Evolutionary conservation across 2,113 vertebrate genomes (phyloP), one percentile per base, ranked within the genome.

Genomic region (Euleptes europaea): DNA sequence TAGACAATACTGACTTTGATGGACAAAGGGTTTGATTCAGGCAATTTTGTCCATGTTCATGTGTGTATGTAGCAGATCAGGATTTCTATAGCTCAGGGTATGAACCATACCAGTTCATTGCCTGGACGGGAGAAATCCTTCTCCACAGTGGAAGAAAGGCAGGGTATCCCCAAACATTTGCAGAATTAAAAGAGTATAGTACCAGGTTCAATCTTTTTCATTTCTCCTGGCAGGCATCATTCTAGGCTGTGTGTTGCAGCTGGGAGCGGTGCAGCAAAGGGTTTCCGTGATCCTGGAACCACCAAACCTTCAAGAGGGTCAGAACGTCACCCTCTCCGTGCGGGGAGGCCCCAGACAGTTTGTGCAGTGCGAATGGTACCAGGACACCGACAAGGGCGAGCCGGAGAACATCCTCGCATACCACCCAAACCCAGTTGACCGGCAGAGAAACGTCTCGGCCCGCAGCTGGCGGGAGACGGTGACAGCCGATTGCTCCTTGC

Each of bases 321-420:
- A 65, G 14, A 6, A 83, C 1, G 70, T 83, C 38, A 83, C 54
- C 26, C 15, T 83, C 1, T 4, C 26, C 19, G 38, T 74, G 28
- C 10, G 1, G 71, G 40, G 40, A 4, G 38, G 1, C 2, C 71
- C 54, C 2, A 1, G 1, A 11, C 0, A 0, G 12, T 8, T 47
- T 12, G 10, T 1, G 2, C 1, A 2, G 15, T 83, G 81, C 19
- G 31, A 23, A 5, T 83, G 81, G 81, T 2, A 1, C 54, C 40
- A 28, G 6, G 5, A n/a, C 13, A 0, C 31, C 10, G 0, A 5
- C 1, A 5, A 0, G 40, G 40, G 26, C 12, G 44, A 44, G 9
- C 44, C 44, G 44, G 4, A 44, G 44, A 44, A 9, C 4, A 44
- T 44, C 44, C 44, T 44, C 44, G 44, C 4, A 44, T 44, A 4